phyloP scores from a whole-genome alignment of 2,113 vertebrate genomes.

The Puffinus mauretanicus region DNA sequence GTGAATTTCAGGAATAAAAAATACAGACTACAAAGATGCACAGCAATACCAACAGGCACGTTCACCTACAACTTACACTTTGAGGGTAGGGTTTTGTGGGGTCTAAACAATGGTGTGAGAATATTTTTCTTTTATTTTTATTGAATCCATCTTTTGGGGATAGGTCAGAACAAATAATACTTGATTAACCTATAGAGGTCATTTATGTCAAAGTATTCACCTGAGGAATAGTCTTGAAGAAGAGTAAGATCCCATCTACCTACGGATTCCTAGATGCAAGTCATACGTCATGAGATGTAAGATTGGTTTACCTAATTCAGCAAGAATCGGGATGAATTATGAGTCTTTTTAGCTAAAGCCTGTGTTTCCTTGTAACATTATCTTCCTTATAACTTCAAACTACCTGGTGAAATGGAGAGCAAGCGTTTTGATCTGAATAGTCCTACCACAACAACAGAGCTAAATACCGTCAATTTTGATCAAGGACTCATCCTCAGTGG shows the following conservation, averaged over 20 bases:
- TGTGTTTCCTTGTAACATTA: background rate
- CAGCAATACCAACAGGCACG: background rate
- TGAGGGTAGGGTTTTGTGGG: background rate
- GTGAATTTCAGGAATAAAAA: background rate
- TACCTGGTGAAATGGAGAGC: background rate
- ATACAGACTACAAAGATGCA: background rate
- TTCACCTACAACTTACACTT: background rate
- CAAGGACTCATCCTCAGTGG: background rate
- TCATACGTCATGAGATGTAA: rapidly evolving
- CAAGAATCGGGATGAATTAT: background rate
- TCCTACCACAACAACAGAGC: background rate
- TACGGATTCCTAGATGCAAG: background rate
- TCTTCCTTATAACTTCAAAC: background rate
- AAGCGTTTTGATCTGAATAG: background rate
- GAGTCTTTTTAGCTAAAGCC: background rate
- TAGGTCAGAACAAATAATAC: background rate
- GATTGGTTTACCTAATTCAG: background rate
- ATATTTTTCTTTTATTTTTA: background rate
- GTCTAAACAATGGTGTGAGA: background rate
- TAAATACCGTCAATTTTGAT: background rate
- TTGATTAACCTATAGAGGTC: background rate
- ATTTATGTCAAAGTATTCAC: background rate
- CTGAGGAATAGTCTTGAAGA: background rate
- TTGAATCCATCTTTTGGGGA: background rate
- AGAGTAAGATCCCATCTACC: background rate